These are phyloP conservation scores for Pelecanoides urinatrix DNA, from an alignment of 2,113 vertebrate genomes.

Conservation along the genomic window DNA sequence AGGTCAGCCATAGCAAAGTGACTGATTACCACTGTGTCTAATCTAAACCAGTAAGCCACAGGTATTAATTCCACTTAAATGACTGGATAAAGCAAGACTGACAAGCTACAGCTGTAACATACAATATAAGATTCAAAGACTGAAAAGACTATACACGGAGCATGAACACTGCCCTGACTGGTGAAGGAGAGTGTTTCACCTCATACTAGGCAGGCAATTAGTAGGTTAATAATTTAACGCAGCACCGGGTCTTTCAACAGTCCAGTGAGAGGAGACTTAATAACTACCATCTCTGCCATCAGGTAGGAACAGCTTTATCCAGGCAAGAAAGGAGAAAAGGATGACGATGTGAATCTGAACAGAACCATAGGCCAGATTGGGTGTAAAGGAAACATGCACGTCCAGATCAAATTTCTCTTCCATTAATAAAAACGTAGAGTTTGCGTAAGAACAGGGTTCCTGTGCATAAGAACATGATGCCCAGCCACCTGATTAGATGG, in stretches of 20 bases:
- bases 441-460: not conserved
- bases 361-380: fast-evolving
- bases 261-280: not conserved
- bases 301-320: not conserved
- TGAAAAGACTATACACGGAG: not conserved
- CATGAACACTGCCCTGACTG: not conserved
- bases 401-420: not conserved
- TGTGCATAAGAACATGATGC: not conserved
- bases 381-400: not conserved
- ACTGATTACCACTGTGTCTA: not conserved
- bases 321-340: not conserved
- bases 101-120: not conserved
- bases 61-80: not conserved
- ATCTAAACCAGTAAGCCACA: not conserved
- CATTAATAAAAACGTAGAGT: not conserved
- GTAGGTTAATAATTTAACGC: not conserved
- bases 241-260: not conserved
- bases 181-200: not conserved
- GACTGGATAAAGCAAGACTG: not conserved
- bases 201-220: not conserved
- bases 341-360: not conserved
- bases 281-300: not conserved
- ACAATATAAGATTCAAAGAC: not conserved
- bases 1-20: not conserved
- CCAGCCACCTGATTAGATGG: not conserved